phyloP scores from a whole-genome alignment of 2,888 invertebrate species.

The Pterobdella sp. region DNA sequence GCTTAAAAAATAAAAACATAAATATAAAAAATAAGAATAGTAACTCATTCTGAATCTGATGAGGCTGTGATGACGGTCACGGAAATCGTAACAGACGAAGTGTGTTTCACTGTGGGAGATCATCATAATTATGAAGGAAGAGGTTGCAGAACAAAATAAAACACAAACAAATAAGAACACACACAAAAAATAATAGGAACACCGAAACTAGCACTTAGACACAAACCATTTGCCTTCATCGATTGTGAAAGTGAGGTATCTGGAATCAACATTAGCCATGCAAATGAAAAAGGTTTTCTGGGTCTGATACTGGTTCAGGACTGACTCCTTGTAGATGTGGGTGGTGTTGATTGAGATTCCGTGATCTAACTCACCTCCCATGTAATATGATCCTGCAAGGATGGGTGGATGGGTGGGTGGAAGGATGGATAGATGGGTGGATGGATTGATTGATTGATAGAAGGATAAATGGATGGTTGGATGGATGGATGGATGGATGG shows the following conservation, averaged over 20 bases:
- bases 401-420: neutral
- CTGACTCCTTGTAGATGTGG: slow-evolving; percentile 74
- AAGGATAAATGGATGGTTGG: neutral
- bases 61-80: slow-evolving; percentile 87
- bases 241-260: slow-evolving; percentile 88
- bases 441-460: neutral
- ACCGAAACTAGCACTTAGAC: neutral
- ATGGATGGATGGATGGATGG: neutral
- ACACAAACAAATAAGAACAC: neutral
- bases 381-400: slow-evolving; percentile 75
- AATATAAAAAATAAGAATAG: too few relatives aligned
- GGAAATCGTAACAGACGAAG: slow-evolving; percentile 91
- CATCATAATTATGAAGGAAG: too few relatives aligned
- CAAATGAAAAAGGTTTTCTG: slow-evolving; percentile 81
- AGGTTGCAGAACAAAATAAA: neutral
- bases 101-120: slow-evolving; percentile 97
- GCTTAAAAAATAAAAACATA: neutral
- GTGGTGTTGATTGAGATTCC: slow-evolving; percentile 81
- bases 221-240: slow-evolving; percentile 84
- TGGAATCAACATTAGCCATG: slow-evolving; percentile 76
- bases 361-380: slow-evolving; percentile 90
- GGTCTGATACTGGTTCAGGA: slow-evolving; percentile 71
- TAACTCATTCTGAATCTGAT: slow-evolving; percentile 65
- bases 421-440: neutral
- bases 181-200: neutral